phyloP scores from a whole-genome alignment of 2,797 vertebrate species.

The Delichon dasypus region DNA sequence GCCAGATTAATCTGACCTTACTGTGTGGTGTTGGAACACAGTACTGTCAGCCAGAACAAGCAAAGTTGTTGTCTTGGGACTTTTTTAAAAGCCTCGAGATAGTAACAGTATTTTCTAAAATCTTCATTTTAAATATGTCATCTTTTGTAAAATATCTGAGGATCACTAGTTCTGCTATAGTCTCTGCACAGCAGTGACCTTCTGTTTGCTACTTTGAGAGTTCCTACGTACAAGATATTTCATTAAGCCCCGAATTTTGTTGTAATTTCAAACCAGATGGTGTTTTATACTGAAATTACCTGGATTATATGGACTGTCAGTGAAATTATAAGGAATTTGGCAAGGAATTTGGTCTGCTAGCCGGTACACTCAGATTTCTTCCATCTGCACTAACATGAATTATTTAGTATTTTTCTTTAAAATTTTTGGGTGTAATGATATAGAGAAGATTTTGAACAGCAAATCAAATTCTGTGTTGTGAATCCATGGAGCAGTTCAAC shows the following conservation, averaged over 20 bases:
- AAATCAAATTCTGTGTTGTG: rapidly evolving
- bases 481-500: background rate
- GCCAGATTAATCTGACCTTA: background rate
- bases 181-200: background rate
- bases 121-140: background rate
- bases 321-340: background rate
- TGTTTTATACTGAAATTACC: background rate
- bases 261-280: background rate
- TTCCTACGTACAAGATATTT: background rate
- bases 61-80: background rate
- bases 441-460: background rate
- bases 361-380: background rate
- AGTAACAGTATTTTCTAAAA: background rate
- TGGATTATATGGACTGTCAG: background rate
- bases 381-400: background rate
- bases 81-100: background rate
- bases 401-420: background rate
- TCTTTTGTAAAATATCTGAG: background rate
- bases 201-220: background rate
- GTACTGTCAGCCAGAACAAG: background rate
- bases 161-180: background rate
- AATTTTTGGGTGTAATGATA: background rate
- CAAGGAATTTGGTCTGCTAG: background rate
- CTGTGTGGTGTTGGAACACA: background rate
- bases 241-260: background rate